Evolutionary conservation across 2,113 vertebrate species (phyloP).

Genomic region (Athene cunicularia): DNA sequence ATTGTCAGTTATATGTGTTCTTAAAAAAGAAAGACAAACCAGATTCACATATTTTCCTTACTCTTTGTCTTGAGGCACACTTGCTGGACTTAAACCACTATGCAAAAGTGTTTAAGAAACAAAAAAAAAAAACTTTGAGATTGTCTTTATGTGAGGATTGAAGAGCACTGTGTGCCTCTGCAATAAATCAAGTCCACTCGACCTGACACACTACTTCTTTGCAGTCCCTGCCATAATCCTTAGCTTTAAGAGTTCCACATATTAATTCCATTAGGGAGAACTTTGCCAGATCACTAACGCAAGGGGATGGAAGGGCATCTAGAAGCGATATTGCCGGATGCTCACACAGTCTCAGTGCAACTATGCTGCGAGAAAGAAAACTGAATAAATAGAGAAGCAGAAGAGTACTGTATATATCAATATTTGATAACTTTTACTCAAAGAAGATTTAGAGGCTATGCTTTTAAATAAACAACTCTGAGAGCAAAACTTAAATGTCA

Average conservation of each 20-base stretch:
- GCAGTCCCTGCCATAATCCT: background rate
- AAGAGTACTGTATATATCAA: background rate
- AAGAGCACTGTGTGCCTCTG: background rate
- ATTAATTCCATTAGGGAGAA: background rate
- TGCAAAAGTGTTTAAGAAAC: background rate
- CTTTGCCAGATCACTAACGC: background rate
- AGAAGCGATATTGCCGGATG: background rate
- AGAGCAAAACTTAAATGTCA: conserved; percentile 9
- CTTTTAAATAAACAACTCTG: background rate
- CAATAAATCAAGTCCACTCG: background rate
- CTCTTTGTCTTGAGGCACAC: background rate
- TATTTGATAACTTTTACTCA: conserved; percentile 2
- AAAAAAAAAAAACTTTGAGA: background rate
- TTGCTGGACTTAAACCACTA: background rate
- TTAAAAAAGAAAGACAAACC: background rate
- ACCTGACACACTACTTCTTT: background rate
- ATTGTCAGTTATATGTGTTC: background rate
- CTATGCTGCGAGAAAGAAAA: background rate
- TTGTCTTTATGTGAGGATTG: background rate
- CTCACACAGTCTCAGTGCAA: background rate
- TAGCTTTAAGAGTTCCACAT: background rate
- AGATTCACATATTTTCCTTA: background rate
- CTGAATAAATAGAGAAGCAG: background rate
- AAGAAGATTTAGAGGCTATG: background rate
- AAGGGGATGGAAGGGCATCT: background rate